These are phyloP conservation scores for Vimba vimba DNA, from an alignment of 2,113 vertebrate species.

Conservation along the genomic window DNA sequence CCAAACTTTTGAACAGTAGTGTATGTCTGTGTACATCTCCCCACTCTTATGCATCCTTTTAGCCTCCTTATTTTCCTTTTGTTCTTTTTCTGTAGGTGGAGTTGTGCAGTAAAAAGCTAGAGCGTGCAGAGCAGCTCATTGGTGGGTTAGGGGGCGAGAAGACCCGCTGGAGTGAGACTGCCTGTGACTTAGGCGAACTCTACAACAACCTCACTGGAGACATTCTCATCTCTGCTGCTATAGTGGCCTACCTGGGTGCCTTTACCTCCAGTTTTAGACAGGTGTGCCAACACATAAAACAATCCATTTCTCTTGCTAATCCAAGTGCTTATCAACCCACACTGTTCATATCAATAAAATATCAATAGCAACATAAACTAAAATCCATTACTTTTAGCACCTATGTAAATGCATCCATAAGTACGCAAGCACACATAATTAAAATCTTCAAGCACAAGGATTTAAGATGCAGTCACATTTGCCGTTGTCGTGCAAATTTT, in stretches of 20 bases:
- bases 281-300: slow-evolving; percentile 66
- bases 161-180: slow-evolving; percentile 81
- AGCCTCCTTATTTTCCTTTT: not conserved
- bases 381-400: no score
- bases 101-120: slow-evolving; percentile 86
- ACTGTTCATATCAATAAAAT: not conserved
- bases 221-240: slow-evolving; percentile 84
- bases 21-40: not conserved
- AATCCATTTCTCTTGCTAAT: not conserved
- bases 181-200: slow-evolving; percentile 78
- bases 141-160: slow-evolving; percentile 89
- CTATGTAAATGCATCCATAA: no score
- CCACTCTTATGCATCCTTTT: not conserved
- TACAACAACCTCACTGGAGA: slow-evolving; percentile 86
- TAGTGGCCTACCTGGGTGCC: slow-evolving; percentile 85
- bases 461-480: no score
- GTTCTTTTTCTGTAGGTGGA: slow-evolving; percentile 74
- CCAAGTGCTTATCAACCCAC: not conserved
- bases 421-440: no score
- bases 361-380: no score
- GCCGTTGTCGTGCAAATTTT: no score
- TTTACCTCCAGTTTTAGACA: slow-evolving; percentile 88
- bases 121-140: slow-evolving; percentile 85
- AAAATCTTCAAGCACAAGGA: no score
- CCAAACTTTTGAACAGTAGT: not conserved